Conservation (phyloP, 2,113 vertebrate genomes). For the Hippopotamus amphibius region DNA sequence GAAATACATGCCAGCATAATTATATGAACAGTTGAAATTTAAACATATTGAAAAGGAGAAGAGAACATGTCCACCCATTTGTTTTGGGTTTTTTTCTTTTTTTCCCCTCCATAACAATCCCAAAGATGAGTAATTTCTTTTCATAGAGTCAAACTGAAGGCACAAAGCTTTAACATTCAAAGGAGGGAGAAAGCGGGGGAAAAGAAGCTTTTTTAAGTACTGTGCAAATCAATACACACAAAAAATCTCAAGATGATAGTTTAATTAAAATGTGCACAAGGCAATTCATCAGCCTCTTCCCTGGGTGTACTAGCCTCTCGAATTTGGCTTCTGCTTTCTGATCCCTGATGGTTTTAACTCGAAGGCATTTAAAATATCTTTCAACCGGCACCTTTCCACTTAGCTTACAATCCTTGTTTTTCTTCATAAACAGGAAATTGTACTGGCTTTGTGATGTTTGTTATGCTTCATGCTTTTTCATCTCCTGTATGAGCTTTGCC, state of each 20-base stretch:
- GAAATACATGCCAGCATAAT: slow-evolving; percentile 89
- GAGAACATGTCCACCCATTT: slow-evolving; percentile 86
- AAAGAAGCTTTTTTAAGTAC: slow-evolving; percentile 82
- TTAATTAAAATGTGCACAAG: slow-evolving; percentile 87
- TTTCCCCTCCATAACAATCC: slow-evolving; percentile 77
- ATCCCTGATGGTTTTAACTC: slow-evolving; percentile 85
- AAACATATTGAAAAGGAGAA: slow-evolving; percentile 88
- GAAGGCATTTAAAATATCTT: slow-evolving; percentile 82
- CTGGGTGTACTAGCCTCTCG: slow-evolving; percentile 79
- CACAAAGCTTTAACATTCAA: slow-evolving; percentile 84
- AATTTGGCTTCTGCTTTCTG: slow-evolving; percentile 82
- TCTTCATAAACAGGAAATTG: slow-evolving; percentile 86
- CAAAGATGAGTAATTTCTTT: slow-evolving; percentile 87
- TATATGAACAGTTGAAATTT: slow-evolving; percentile 89
- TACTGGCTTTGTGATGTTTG: slow-evolving; percentile 81
- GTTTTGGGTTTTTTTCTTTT: slow-evolving; percentile 60
- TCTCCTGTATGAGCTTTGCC: slow-evolving; percentile 84
- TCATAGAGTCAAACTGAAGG: slow-evolving; percentile 84
- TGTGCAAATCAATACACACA: slow-evolving; percentile 87
- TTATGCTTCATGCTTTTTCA: slow-evolving; percentile 83
- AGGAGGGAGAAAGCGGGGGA: slow-evolving; percentile 72
- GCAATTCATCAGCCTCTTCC: slow-evolving; percentile 86
- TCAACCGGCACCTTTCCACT: slow-evolving; percentile 82
- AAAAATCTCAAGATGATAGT: slow-evolving; percentile 89
- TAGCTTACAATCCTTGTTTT: slow-evolving; percentile 83